phyloP scores from a whole-genome alignment of 2,797 vertebrate genomes.

The Lycodopsis pacificus region DNA sequence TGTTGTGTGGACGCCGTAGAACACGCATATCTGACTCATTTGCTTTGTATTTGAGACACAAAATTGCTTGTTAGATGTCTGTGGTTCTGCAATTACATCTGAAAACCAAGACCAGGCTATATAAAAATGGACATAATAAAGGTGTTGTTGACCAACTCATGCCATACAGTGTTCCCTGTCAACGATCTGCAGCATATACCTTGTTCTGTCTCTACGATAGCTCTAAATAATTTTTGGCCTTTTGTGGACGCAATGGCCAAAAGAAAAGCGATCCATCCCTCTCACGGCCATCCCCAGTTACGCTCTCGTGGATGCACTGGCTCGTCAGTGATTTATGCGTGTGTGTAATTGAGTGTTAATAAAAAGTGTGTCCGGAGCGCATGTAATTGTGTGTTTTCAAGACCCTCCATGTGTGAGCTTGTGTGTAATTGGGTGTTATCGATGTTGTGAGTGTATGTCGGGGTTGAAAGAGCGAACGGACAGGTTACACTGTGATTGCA shows the following conservation, averaged over 20 bases:
- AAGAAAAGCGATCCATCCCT: conserved; percentile 69
- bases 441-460: conserved; percentile 80
- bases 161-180: neutral
- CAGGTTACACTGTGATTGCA: conserved; percentile 71
- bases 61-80: neutral
- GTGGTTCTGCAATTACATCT: neutral
- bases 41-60: neutral
- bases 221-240: conserved; percentile 20
- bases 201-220: neutral
- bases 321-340: conserved; percentile 83
- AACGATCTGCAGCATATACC: neutral
- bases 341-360: conserved; percentile 91
- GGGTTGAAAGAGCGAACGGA: conserved; percentile 73
- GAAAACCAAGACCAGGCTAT: conserved; percentile 2
- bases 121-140: neutral
- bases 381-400: conserved; percentile 87
- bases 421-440: conserved; percentile 88
- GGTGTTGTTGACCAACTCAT: neutral
- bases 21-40: neutral
- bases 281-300: conserved; percentile 60
- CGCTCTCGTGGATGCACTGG: conserved; percentile 57
- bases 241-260: conserved; percentile 11
- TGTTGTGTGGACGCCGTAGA: neutral
- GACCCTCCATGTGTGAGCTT: conserved; percentile 80
- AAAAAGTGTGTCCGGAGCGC: conserved; percentile 87